Percentiles rank a stretch among this genome's conserved stretches.
Evolutionary conservation across 2,797 vertebrate species (phyloP).

Genomic region (Novumbra hubbsi): DNA sequence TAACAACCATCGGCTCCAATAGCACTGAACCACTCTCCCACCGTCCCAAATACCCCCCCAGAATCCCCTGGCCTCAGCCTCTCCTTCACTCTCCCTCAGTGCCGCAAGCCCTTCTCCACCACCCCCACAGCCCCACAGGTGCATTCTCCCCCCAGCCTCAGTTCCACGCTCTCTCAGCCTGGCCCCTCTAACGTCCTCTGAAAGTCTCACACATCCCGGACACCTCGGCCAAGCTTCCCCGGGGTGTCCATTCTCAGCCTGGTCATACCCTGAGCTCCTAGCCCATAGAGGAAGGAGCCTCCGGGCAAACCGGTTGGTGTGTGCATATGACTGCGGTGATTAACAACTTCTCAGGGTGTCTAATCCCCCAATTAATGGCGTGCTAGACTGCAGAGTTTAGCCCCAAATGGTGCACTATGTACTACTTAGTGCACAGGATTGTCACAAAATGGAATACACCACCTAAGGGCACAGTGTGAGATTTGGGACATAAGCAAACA

Average conservation of each 20-base stretch:
- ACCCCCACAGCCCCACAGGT: not conserved
- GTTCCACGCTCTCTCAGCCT: not conserved
- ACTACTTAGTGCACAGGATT: not conserved
- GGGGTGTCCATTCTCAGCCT: conserved; percentile 17
- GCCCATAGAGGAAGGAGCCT: conserved; percentile 34
- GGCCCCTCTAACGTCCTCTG: not conserved
- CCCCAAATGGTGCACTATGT: not conserved
- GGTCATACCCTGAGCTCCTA: conserved; percentile 46
- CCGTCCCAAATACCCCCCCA: not conserved
- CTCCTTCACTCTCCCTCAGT: not conserved
- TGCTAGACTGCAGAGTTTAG: conserved; percentile 44
- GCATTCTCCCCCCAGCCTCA: not conserved
- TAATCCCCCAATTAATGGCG: conserved; percentile 63
- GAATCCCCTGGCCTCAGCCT: not conserved
- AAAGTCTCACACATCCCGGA: not conserved
- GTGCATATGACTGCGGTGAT: conserved; percentile 68
- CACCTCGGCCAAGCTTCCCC: not conserved
- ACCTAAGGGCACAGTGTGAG: not conserved
- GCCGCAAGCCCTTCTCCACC: not conserved
- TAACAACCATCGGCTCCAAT: conserved; percentile 74
- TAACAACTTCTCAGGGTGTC: conserved; percentile 69
- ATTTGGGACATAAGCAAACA: not conserved
- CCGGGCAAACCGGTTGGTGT: conserved; percentile 52
- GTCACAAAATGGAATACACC: too few species aligned
- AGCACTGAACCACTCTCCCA: conserved; percentile 58